Evolutionary conservation across 2,888 invertebrate genomes (phyloP).

Genomic region (Pterostichus madidus): DNA sequence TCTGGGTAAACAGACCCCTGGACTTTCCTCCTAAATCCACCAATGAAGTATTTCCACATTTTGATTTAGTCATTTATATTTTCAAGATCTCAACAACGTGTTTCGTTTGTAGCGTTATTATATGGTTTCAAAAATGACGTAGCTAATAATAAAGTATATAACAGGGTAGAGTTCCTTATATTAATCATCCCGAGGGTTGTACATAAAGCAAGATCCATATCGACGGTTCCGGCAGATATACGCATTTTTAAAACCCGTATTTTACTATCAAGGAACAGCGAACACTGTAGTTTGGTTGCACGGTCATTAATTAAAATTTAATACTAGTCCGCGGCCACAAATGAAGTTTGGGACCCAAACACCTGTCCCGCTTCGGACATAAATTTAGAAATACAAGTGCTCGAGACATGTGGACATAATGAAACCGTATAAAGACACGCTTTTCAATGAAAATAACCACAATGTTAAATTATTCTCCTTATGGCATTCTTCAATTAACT

Average conservation of each 20-base stretch:
- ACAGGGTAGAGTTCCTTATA: no score
- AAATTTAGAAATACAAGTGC: constrained; percentile 50
- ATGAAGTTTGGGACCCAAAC: constrained; percentile 54
- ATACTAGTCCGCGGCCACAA: constrained; percentile 61
- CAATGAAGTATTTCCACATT: no score
- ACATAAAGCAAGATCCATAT: constrained; percentile 12
- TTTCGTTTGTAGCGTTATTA: no score
- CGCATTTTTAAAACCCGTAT: constrained; percentile 52
- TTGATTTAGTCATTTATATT: no score
- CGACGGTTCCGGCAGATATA: constrained; percentile 38
- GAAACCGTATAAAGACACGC: constrained; percentile 3
- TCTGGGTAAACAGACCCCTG: no score
- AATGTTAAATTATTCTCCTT: constrained; percentile 1
- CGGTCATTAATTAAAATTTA: constrained; percentile 66
- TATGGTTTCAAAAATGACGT: no score
- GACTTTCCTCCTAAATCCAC: no score
- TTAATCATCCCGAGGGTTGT: no score
- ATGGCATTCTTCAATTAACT: background rate
- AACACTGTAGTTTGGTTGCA: constrained; percentile 60
- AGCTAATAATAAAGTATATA: no score
- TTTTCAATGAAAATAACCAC: constrained; percentile 4
- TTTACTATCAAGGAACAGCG: constrained; percentile 12
- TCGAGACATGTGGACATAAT: constrained; percentile 13
- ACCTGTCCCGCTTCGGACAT: constrained; percentile 57
- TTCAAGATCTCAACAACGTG: no score